Evolutionary conservation across 1,140 invertebrate species (phyloP).

Genomic region (Venturia canescens): DNA sequence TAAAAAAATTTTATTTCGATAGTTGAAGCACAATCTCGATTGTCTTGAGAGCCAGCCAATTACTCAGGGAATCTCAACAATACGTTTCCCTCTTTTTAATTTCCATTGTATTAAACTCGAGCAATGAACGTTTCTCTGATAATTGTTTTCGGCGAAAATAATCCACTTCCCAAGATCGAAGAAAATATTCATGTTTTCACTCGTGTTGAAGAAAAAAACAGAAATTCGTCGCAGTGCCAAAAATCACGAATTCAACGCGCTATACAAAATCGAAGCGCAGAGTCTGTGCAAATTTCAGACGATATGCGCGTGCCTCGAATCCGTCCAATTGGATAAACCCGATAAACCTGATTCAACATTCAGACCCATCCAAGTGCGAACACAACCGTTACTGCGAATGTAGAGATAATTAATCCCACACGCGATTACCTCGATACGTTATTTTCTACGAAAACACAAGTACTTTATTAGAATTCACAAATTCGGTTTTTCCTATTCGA

Average conservation of each 20-base stretch:
- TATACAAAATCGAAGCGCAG: background rate
- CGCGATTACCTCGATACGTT: conserved; percentile 1
- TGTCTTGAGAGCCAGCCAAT: background rate
- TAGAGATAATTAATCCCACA: conserved; percentile 25
- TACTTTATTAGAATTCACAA: background rate
- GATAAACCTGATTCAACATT: conserved; percentile 13
- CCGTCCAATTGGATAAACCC: conserved; percentile 21
- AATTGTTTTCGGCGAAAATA: background rate
- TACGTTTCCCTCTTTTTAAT: background rate
- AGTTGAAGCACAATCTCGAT: too few species aligned
- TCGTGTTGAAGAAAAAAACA: too few species aligned
- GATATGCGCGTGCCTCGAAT: background rate
- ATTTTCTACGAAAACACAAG: background rate
- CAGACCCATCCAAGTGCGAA: background rate
- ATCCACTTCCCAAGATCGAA: background rate
- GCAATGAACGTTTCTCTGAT: background rate
- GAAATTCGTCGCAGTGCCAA: too few species aligned
- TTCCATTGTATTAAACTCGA: background rate
- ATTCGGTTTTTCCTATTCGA: background rate
- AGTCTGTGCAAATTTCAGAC: background rate
- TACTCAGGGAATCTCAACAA: background rate
- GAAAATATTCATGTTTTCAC: too few species aligned
- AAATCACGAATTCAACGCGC: too few species aligned
- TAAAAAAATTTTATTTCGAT: too few species aligned
- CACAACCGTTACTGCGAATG: background rate